Base-by-base conservation (phyloP, 1,140 invertebrate species). In the Sycophila sp. region DNA sequence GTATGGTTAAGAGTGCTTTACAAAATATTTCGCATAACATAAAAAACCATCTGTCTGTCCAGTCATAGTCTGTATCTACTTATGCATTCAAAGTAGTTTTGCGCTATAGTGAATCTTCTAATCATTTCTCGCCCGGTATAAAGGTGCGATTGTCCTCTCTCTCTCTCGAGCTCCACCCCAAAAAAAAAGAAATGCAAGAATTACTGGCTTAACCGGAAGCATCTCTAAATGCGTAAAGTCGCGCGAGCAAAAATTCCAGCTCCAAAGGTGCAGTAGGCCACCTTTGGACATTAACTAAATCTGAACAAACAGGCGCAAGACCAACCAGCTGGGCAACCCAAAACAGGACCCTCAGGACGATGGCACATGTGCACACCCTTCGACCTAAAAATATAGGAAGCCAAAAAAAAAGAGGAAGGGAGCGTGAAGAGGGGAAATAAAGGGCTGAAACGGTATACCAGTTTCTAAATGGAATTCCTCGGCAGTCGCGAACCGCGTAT, bases 281-380 rank as follows among this genome's bases (percentile, higher is more conserved):
- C 51, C n/a, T 67, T 51, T 58, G 64, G 76, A 80, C 78, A 81
- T 79, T 82, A 83, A 84, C 78, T 63, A 80, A 83, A 83, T 81
- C 79, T 77, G 80, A 83, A 78, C 77, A 84, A 83, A 83, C 82
- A 82, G 49, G 64, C 28, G 30, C 22, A 2, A 51, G 55, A 62
- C 42, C 67, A 28, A 49, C 67, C 72, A 63, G 51, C 60, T 73
- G 51, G 69, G 45, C 58, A 65, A 70, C 71, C 30, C 34, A 38
- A 40, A 69, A 60, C 55, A 60, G 65, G 65, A 45, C 28, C 53
- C 32, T 11, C 6, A 22, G 17, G 55, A 55, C 34, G 51, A 58
- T 59, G 40, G 59, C 51, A 51, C 47, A 47, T 24, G 28, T 22
- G 26, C 68, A 24, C 28, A 64, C 59, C 51, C 53, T 53, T 64